phyloP scores from a whole-genome alignment of 2,113 vertebrate species.

The Platysternon megacephalum region DNA sequence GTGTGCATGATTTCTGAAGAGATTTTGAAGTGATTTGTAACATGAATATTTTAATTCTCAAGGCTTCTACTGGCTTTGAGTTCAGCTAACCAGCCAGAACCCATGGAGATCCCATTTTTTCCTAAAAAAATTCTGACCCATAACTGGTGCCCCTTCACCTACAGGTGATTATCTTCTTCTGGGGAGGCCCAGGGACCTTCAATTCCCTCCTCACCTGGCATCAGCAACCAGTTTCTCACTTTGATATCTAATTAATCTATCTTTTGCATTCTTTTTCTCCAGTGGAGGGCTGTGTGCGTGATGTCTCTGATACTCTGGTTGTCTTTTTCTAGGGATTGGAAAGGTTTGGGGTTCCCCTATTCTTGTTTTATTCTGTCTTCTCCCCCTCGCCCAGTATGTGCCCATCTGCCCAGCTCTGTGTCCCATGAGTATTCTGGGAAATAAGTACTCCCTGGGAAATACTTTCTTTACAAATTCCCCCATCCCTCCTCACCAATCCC shows the following conservation, averaged over 20 bases:
- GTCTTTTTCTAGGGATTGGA: neutral
- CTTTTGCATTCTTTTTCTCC: neutral
- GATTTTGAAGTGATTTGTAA: neutral
- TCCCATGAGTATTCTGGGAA: neutral
- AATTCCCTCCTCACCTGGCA: neutral
- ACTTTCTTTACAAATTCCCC: neutral
- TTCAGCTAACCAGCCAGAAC: neutral
- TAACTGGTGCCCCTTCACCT: neutral
- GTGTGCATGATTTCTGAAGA: neutral
- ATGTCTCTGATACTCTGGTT: neutral
- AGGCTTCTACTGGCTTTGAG: neutral
- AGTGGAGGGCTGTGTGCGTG: neutral
- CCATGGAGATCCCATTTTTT: neutral
- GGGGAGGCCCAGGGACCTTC: neutral
- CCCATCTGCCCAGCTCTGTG: neutral
- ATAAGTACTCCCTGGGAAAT: neutral
- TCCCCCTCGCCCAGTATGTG: neutral
- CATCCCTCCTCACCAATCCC: neutral
- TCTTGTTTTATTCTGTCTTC: neutral
- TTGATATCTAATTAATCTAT: neutral
- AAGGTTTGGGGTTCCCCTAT: neutral
- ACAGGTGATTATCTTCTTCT: neutral
- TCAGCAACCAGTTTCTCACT: neutral
- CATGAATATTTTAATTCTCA: neutral
- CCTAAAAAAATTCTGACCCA: neutral